Base-by-base conservation (phyloP, 1,140 invertebrate genomes). In the Platyscapa corneri region DNA sequence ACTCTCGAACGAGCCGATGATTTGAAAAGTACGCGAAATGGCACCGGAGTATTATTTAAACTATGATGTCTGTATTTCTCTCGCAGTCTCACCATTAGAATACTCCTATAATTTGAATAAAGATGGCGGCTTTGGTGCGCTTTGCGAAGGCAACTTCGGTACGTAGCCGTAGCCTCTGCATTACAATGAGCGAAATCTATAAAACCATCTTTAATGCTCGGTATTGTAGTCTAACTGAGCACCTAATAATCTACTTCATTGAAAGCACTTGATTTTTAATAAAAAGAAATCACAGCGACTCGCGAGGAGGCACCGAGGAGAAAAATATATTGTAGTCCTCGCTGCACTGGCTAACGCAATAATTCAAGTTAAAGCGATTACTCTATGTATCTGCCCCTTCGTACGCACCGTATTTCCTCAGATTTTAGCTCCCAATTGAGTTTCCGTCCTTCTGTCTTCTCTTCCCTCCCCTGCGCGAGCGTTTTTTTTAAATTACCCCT, bases 361-460 rank as follows among this genome's bases (percentile, higher is more conserved):
- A 72, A 72, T 72, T 30, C 30, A 34, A 1, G 20, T 32, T 20
- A 67, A 34, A 8, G 23, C 32, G 10, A 67, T 16, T 30, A 30
- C 3, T 34, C n/a, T 34, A 64, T 67, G 23, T 32, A 34, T 12
- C 42, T 12, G 42, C 3, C 0, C 64, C n/a, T 32, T 67, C 30
- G 10, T 34, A 10, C 32, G 27, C n/a, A 8, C 6, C n/a, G 32
- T 67, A 34, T 67, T 32, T 67, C 3, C 30, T 67, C 32, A 20
- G 64, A 67, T 67, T 67, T 67, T 3, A 67, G 64, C 64, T 67
- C 64, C 30, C n/a, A 67, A 67, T 67, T 30, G 64, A 67, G 64
- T 67, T 34, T 30, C 12, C 32, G 64, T 30, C 32, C 32, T 8
- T 34, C 32, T 30, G 8, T 30, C 14, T 32, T 34, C n/a, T 34